Base-by-base conservation (phyloP, 92 coral and sea anemone species). In the Bergia puertoricense region DNA sequence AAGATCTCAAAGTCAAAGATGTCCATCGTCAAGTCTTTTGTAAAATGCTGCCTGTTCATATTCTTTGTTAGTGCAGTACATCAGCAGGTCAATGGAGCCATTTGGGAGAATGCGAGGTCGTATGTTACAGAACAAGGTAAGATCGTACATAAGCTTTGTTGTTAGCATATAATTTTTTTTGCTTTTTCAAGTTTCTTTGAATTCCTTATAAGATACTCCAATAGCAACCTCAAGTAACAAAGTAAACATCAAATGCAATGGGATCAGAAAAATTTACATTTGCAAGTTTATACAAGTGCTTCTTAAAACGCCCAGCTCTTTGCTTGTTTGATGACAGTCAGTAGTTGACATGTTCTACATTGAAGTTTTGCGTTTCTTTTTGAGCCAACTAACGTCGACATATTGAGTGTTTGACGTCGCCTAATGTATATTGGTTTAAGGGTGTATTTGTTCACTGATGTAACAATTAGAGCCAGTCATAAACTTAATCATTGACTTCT, bases 31-130 rank as follows among this genome's bases (percentile, higher is more conserved):
- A 57, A 38, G 67, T 6, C 72, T 37, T 3, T 46, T 20, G 3
- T 57, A 56, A 6, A 18, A 30, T 1, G 37, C 30, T 80, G 43
- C 85, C 57, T 56, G 43, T 38, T 18, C 50, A 2, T 80, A 39
- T 57, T 80, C 23, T 11, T 80, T 56, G 71, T 36, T 15, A 15
- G 6, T 37, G 46, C 41, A 80, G 46, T 80, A 16, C 18, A 56
- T 5, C 46, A 15, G 18, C 72, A 57, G 46, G 85, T 80, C 72
- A 80, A 80, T 11, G 85, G 71, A 56, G 15, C 11, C 38, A 80
- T 80, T 38, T 80, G 85, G 85, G 85, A 80, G 20, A 80, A 80
- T 67, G 46, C 9, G 72, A 37, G 37, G 45, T 80, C 85, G 18
- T 10, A 11, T 5, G 73, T 51, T 15, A 56, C 46, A 14, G 72